Conservation (phyloP, 2,888 invertebrate species). For the Trypoxylon attenuatum region DNA sequence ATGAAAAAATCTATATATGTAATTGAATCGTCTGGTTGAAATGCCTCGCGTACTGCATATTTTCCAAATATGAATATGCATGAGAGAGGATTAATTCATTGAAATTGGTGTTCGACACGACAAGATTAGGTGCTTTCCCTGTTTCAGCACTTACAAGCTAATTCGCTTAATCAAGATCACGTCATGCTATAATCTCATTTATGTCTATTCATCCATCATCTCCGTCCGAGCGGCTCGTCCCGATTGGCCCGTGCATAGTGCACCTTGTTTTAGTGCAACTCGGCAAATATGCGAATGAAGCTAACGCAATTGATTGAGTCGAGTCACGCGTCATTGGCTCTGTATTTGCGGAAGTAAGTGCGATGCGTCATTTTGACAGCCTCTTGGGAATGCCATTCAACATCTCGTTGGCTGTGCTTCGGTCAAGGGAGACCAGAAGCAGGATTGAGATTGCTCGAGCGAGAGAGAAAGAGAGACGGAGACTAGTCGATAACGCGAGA, state of each 20-base stretch:
- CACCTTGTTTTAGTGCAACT: conserved; percentile 38
- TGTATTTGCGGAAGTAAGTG: conserved; percentile 46
- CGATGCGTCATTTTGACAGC: conserved; percentile 55
- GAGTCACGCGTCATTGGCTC: conserved; percentile 54
- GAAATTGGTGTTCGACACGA: conserved; percentile 15
- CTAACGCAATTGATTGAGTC: conserved; percentile 59
- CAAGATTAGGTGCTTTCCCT: conserved; percentile 23
- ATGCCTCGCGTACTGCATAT: background rate
- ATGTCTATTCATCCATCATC: conserved; percentile 54
- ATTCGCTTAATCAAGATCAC: conserved; percentile 50
- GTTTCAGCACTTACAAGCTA: conserved; percentile 32
- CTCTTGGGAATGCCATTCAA: conserved; percentile 41
- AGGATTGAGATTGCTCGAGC: too few relatives aligned
- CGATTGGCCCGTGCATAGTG: conserved; percentile 20
- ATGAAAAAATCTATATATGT: background rate
- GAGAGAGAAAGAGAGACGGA: too few relatives aligned
- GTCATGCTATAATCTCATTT: conserved; percentile 44
- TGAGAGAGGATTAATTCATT: conserved; percentile 2
- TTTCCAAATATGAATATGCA: background rate
- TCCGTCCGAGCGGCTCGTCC: conserved; percentile 28
- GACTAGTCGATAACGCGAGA: too few relatives aligned
- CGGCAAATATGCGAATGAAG: conserved; percentile 55
- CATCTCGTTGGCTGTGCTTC: conserved; percentile 22
- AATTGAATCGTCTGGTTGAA: too few relatives aligned
- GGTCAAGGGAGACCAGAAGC: conserved; percentile 20